Evolutionary conservation across 2,113 vertebrate species (phyloP).

Genomic region (Rhinopomastus cyanomelas): DNA sequence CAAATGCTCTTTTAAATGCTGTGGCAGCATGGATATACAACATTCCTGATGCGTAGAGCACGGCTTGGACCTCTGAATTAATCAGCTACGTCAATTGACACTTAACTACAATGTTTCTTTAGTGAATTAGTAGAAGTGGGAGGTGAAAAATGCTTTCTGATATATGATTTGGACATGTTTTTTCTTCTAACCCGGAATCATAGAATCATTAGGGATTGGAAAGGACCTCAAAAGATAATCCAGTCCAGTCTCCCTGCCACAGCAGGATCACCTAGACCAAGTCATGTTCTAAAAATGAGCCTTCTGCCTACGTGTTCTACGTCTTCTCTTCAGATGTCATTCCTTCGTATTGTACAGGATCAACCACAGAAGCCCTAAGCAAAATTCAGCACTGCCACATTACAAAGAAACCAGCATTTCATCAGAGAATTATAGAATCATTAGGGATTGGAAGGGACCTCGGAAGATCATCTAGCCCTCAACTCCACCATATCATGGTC

Average conservation of each 20-base stretch:
- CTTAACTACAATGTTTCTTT: not conserved
- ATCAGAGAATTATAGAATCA: no score
- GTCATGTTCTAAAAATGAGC: not conserved
- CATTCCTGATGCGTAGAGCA: not conserved
- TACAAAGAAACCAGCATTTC: not conserved
- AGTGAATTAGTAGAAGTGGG: not conserved
- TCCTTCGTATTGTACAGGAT: not conserved
- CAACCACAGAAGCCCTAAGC: not conserved
- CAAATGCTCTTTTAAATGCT: not conserved
- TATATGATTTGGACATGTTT: not conserved
- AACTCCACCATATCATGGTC: no score
- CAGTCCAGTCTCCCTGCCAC: no score
- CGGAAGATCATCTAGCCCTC: no score
- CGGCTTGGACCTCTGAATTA: not conserved
- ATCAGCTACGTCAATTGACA: not conserved
- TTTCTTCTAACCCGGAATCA: not conserved
- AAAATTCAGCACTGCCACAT: not conserved
- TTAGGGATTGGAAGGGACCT: no score
- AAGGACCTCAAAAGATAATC: no score
- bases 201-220: no score
- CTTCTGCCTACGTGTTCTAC: not conserved
- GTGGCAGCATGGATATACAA: not conserved
- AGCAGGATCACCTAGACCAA: no score
- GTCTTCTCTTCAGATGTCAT: not conserved
- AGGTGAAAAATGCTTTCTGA: not conserved